Percentiles rank a stretch among this genome's conserved stretches.
phyloP scores from a whole-genome alignment of 2,888 invertebrate genomes.

The Poecilobothrus nobilitatus region DNA sequence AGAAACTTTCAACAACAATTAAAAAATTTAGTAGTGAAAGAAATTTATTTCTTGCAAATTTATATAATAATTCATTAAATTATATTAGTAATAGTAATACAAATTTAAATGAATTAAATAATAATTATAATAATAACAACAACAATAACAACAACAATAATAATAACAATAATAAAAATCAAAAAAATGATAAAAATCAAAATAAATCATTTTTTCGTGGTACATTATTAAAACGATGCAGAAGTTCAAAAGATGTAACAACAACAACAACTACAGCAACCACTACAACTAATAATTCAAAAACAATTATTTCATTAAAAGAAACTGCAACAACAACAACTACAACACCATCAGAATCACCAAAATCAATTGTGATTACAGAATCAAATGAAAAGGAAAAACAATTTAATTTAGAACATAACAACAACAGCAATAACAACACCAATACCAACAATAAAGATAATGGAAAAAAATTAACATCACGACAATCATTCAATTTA shows the following conservation, averaged over 20 bases:
- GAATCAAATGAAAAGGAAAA: slow-evolving; percentile 12
- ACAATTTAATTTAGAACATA: slow-evolving; percentile 2
- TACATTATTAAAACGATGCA: slow-evolving; percentile 23
- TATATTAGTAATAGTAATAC: slow-evolving; percentile 20
- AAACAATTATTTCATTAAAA: not conserved
- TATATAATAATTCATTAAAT: slow-evolving; percentile 22
- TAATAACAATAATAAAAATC: not conserved
- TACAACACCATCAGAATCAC: not conserved
- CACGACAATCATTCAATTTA: slow-evolving; percentile 22
- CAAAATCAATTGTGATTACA: not conserved
- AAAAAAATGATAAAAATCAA: slow-evolving; percentile 14
- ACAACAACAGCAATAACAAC: not conserved
- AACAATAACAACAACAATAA: not conserved
- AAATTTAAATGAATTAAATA: slow-evolving; percentile 16
- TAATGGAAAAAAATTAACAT: not conserved
- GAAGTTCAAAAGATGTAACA: slow-evolving; percentile 23
- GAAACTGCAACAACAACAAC: not conserved
- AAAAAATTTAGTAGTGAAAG: slow-evolving; percentile 24
- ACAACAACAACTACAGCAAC: not conserved
- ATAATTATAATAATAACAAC: slow-evolving; percentile 14
- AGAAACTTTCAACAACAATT: slow-evolving; percentile 21
- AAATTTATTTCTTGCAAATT: slow-evolving; percentile 22
- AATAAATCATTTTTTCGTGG: slow-evolving; percentile 22
- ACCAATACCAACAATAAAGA: not conserved
- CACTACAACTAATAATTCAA: not conserved